Evolutionary conservation across 2,888 invertebrate species (phyloP).

Genomic region (Latrodectus hesperus): DNA sequence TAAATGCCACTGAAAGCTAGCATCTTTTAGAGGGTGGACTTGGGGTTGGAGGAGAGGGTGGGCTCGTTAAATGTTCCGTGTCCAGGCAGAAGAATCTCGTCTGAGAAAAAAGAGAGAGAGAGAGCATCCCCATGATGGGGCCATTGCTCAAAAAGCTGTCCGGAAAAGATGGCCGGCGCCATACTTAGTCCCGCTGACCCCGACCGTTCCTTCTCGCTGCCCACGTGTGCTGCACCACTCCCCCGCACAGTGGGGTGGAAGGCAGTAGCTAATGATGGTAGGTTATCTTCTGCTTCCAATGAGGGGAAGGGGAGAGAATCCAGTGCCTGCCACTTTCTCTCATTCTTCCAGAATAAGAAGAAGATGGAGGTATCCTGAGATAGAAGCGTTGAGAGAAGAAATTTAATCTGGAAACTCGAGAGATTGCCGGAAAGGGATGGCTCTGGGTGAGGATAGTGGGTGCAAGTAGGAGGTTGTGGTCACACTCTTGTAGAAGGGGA

Average conservation of each 20-base stretch:
- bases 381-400: slow-evolving; percentile 28
- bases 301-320: neutral
- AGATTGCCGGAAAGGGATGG: slow-evolving; percentile 51
- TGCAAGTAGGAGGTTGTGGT: neutral
- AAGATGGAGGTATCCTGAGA: neutral
- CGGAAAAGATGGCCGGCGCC: slow-evolving; percentile 61
- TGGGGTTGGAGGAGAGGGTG: neutral
- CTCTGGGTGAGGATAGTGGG: too few species aligned
- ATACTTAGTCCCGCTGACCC: slow-evolving; percentile 41
- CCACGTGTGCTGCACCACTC: neutral
- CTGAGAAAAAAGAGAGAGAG: neutral
- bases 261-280: slow-evolving; percentile 23
- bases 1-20: neutral
- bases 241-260: neutral
- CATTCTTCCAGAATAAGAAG: neutral
- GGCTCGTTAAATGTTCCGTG: slow-evolving; percentile 1
- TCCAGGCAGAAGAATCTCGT: slow-evolving; percentile 1
- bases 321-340: neutral
- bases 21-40: neutral
- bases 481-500: too few species aligned
- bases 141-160: slow-evolving; percentile 49
- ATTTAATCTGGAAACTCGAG: slow-evolving; percentile 62
- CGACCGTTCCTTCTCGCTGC: neutral
- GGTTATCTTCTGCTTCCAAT: slow-evolving; percentile 4
- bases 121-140: slow-evolving; percentile 1